Conservation (phyloP, 2,113 vertebrate genomes). For the Caracal caracal region DNA sequence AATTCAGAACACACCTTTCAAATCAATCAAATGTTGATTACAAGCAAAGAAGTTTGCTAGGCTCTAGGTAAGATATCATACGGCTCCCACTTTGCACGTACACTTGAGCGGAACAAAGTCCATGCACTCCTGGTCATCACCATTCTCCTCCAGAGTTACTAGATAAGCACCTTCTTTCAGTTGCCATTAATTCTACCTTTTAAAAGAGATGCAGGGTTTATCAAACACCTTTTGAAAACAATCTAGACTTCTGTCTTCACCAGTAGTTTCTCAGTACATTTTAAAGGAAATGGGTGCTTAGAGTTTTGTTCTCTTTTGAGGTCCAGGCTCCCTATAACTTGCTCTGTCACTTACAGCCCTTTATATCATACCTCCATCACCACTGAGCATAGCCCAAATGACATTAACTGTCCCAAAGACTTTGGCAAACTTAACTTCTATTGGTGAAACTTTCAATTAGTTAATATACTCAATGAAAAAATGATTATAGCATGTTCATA, state of each 20-base stretch:
- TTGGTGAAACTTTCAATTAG: neutral
- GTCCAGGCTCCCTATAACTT: neutral
- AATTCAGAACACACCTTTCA: neutral
- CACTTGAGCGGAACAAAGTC: neutral
- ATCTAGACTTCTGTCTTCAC: neutral
- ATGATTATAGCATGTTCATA: neutral
- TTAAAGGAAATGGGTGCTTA: neutral
- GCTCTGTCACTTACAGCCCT: neutral
- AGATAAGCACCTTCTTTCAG: constrained; percentile 22
- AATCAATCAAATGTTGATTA: constrained; percentile 17
- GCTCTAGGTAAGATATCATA: neutral
- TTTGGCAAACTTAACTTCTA: constrained; percentile 1
- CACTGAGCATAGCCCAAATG: neutral
- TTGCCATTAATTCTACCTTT: constrained; percentile 11
- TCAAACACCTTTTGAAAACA: constrained; percentile 29
- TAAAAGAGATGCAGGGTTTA: neutral
- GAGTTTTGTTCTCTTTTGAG: neutral
- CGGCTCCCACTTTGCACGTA: neutral
- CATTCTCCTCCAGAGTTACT: neutral
- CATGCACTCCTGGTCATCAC: neutral
- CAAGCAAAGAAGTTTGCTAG: neutral
- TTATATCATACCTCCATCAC: neutral
- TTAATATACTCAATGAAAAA: neutral
- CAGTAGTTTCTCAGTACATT: neutral
- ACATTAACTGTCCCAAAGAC: neutral